Conservation (phyloP, 2,113 vertebrate genomes). For the Ancistrus triradiatus region DNA sequence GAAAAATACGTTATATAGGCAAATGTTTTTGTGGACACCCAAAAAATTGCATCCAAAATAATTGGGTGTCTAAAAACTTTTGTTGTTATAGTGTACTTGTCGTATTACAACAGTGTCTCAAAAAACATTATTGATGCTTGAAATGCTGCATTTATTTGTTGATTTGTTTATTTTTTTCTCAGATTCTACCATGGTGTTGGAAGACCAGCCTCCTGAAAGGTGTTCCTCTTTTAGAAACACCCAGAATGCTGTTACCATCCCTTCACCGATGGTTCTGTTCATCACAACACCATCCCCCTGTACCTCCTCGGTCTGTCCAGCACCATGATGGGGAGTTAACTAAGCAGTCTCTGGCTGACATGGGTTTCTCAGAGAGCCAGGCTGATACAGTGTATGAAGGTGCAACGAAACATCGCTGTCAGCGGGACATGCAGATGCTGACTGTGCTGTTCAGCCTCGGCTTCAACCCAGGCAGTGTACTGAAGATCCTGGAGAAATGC, state of each 20-base stretch:
- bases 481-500: slow-evolving; percentile 63
- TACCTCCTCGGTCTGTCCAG: neutral
- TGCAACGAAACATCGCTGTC: slow-evolving; percentile 33
- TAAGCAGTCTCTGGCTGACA: slow-evolving; percentile 51
- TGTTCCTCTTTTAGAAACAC: neutral
- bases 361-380: slow-evolving; percentile 76
- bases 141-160: neutral
- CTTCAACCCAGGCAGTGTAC: slow-evolving; percentile 62
- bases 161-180: neutral
- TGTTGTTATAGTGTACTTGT: too few relatives aligned
- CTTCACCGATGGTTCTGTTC: slow-evolving; percentile 37
- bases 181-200: slow-evolving; percentile 54
- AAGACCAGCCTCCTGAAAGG: slow-evolving; percentile 22
- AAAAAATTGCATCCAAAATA: too few relatives aligned
- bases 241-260: neutral
- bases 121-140: too few relatives aligned
- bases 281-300: slow-evolving; percentile 14
- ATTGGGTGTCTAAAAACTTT: too few relatives aligned
- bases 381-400: slow-evolving; percentile 52
- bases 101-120: too few relatives aligned
- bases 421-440: slow-evolving; percentile 51
- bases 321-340: slow-evolving; percentile 30
- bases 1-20: too few relatives aligned
- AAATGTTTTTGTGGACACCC: too few relatives aligned
- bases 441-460: slow-evolving; percentile 68